Conservation (phyloP, 2,888 invertebrate genomes). For the Polyommatus icarus region DNA sequence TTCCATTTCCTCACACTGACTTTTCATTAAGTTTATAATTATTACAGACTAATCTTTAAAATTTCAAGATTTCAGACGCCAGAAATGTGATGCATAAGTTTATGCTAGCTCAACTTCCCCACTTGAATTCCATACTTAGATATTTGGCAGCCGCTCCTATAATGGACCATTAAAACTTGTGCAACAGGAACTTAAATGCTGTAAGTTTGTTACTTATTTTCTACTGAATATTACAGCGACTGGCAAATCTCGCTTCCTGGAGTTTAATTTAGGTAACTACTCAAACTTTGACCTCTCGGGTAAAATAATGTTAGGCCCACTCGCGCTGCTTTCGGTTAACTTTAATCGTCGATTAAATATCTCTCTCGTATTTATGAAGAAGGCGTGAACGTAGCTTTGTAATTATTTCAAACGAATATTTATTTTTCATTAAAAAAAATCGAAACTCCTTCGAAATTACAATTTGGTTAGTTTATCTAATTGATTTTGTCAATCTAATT, state of each 20-base stretch:
- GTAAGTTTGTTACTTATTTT: conserved; percentile 19
- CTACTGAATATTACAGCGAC: conserved; percentile 7
- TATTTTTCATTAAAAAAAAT: no score
- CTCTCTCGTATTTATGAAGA: no score
- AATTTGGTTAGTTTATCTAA: no score
- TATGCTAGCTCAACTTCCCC: background rate
- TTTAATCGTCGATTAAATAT: background rate
- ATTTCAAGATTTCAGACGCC: background rate
- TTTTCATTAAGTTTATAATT: no score
- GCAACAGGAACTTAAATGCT: conserved; percentile 9
- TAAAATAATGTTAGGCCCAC: background rate
- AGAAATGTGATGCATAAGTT: background rate
- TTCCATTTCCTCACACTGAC: no score
- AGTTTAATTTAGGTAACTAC: conserved; percentile 48
- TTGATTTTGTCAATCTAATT: no score
- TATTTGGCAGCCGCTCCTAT: conserved; percentile 14
- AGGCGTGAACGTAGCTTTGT: no score
- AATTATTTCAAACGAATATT: no score
- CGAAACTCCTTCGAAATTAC: no score
- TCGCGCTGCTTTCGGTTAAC: background rate
- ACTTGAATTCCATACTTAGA: background rate
- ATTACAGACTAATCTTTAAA: no score
- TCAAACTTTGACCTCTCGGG: conserved; percentile 43
- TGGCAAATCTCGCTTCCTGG: conserved; percentile 29
- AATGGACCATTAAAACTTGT: conserved; percentile 27